Conservation (phyloP, 2,888 invertebrate genomes). For the Hipparchia semele region DNA sequence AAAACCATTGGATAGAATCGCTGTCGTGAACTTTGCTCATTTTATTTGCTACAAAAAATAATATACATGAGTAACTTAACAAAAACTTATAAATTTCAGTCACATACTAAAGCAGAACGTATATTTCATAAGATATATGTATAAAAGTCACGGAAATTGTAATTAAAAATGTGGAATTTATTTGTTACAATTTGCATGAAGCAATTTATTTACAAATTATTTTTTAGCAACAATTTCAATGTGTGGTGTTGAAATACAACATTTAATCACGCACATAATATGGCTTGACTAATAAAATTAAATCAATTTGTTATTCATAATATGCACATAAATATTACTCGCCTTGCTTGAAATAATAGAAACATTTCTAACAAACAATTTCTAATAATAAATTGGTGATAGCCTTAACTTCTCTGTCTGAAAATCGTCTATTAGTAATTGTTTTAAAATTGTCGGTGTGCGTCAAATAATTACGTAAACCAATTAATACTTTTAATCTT, state of each 20-base stretch:
- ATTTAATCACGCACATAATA: background rate
- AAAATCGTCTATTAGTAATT: too few species aligned
- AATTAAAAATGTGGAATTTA: slow-evolving; percentile 3
- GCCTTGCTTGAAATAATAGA: too few species aligned
- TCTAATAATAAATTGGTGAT: too few species aligned
- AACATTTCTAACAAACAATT: too few species aligned
- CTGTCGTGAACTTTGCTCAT: too few species aligned
- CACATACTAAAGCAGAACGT: background rate
- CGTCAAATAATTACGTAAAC: too few species aligned
- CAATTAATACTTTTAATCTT: too few species aligned
- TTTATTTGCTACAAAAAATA: background rate
- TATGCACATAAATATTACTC: too few species aligned
- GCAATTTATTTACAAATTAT: slow-evolving; percentile 13
- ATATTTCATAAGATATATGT: slow-evolving; percentile 13
- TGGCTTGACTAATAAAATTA: background rate
- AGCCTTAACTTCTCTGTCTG: too few species aligned
- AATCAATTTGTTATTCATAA: background rate
- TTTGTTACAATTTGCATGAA: slow-evolving; percentile 9
- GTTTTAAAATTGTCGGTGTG: too few species aligned
- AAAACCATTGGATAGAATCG: too few species aligned
- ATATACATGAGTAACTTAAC: background rate
- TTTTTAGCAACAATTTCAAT: too few species aligned
- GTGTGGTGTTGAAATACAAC: background rate
- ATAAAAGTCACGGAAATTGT: slow-evolving; percentile 10
- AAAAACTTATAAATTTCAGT: slow-evolving; percentile 3